Conservation (phyloP, 2,888 invertebrate genomes). For the Salticus scenicus region DNA sequence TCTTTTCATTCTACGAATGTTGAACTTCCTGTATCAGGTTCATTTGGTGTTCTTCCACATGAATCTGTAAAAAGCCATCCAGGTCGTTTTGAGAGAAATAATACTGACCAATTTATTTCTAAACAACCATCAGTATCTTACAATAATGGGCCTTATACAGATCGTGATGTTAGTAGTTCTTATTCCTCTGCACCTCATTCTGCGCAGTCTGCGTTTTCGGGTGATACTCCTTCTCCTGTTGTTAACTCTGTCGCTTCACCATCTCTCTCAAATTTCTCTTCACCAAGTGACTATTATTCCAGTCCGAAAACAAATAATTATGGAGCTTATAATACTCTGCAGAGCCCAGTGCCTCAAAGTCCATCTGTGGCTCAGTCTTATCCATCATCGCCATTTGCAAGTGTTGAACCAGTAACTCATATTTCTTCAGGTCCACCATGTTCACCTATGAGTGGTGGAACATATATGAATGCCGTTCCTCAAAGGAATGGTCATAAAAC, state of each 20-base stretch:
- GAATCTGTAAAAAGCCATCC: conserved; percentile 54
- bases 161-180: conserved; percentile 16
- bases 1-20: conserved; percentile 36
- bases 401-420: conserved; percentile 42
- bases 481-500: conserved; percentile 47
- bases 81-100: conserved; percentile 39
- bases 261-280: conserved; percentile 41
- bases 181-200: conserved; percentile 50
- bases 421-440: conserved; percentile 39
- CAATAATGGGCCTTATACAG: conserved; percentile 52
- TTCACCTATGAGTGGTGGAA: conserved; percentile 51
- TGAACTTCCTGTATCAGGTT: conserved; percentile 48
- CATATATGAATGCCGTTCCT: conserved; percentile 54
- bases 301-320: conserved; percentile 57
- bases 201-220: conserved; percentile 42
- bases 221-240: conserved; percentile 57
- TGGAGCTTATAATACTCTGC: conserved; percentile 63
- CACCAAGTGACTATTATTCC: conserved; percentile 47
- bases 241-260: conserved; percentile 47
- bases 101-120: conserved; percentile 44
- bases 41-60: conserved; percentile 71
- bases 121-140: conserved; percentile 36
- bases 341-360: conserved; percentile 59
- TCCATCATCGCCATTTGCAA: conserved; percentile 54
- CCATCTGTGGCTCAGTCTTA: conserved; percentile 61